phyloP scores from a whole-genome alignment of 2,797 vertebrate genomes.

The Dendrocincla tyrannina region DNA sequence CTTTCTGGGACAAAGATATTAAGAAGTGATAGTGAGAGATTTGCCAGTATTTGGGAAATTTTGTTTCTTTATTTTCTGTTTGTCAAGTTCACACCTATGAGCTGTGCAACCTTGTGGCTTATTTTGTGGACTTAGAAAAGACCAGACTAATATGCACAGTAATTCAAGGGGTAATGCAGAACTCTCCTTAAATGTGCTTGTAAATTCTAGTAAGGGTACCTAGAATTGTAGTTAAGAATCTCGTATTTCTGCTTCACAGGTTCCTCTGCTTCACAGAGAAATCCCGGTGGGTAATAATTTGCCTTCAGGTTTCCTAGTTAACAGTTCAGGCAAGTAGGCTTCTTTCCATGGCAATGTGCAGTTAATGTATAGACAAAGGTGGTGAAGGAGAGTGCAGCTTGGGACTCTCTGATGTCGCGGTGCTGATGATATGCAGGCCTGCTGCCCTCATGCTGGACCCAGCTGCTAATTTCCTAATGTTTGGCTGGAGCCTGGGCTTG shows the following conservation, averaged over 20 bases:
- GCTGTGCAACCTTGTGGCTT: not conserved
- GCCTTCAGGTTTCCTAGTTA: not conserved
- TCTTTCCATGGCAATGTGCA: not conserved
- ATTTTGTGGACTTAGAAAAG: not conserved
- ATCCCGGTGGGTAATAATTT: not conserved
- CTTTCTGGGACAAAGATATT: not conserved
- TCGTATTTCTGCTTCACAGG: not conserved
- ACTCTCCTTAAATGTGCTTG: not conserved
- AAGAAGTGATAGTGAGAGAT: not conserved
- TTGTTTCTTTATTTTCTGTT: not conserved
- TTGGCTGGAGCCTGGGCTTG: conserved; percentile 25
- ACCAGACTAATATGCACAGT: not conserved
- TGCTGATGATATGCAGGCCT: conserved; percentile 49
- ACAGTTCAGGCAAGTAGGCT: not conserved
- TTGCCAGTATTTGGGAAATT: not conserved
- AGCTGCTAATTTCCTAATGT: conserved; percentile 53
- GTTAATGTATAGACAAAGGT: not conserved
- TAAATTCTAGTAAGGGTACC: not conserved
- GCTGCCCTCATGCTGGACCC: conserved; percentile 14
- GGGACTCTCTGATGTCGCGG: not conserved
- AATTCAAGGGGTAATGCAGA: not conserved
- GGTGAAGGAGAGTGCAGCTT: not conserved
- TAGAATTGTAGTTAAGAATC: not conserved
- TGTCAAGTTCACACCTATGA: not conserved
- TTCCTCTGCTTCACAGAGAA: not conserved